Evolutionary conservation across 2,797 vertebrate species (phyloP).

Genomic region (Tympanoctomys barrerae): DNA sequence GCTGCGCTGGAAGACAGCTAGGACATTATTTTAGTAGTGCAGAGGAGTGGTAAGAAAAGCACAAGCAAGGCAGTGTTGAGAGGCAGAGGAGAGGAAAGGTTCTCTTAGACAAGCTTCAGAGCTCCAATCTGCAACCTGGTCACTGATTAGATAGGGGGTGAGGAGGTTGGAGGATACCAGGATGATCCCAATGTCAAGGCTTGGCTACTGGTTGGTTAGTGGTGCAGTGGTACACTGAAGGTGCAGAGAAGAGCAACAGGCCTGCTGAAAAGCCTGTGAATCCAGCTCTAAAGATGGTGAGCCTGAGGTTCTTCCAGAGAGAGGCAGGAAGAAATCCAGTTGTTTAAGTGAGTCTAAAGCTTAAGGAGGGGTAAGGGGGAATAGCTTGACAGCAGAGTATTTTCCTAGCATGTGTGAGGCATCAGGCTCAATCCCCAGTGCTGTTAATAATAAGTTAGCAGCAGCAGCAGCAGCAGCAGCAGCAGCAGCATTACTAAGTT

Average conservation of each 20-base stretch:
- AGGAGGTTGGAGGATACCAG: background rate
- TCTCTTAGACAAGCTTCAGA: background rate
- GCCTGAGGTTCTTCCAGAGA: background rate
- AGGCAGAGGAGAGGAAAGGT: background rate
- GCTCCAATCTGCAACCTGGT: background rate
- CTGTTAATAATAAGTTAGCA: too few species aligned
- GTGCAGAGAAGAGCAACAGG: background rate
- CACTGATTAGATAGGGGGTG: background rate
- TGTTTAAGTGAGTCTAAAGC: background rate
- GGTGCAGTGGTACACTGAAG: background rate
- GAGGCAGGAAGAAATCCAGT: background rate
- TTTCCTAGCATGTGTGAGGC: background rate
- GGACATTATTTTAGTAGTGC: background rate
- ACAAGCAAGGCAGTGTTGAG: background rate
- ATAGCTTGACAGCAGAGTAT: background rate
- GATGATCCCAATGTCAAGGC: background rate
- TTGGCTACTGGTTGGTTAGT: background rate
- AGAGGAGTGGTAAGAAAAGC: background rate
- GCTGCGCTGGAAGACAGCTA: too few species aligned
- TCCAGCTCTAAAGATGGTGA: background rate
- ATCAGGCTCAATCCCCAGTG: background rate
- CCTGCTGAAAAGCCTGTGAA: background rate
- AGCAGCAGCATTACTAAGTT: background rate
- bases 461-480: too few species aligned
- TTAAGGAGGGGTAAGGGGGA: background rate